These are phyloP conservation scores for Mesoclemmys tuberculata DNA, from an alignment of 2,113 vertebrate genomes.

Conservation along the genomic window DNA sequence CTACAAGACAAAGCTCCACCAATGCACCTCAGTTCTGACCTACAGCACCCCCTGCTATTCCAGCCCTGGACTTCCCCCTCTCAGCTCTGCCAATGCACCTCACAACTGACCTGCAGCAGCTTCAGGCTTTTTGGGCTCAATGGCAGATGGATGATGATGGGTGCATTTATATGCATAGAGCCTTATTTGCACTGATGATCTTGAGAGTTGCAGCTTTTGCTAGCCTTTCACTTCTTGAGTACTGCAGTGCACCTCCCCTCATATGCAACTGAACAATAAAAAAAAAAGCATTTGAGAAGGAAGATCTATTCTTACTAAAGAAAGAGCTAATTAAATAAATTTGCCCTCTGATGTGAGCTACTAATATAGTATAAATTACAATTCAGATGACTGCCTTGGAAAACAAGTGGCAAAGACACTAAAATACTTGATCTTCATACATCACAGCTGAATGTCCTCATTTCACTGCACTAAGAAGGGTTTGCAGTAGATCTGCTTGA, in stretches of 20 bases:
- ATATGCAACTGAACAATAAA: constrained; percentile 38
- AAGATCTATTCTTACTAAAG: constrained; percentile 48
- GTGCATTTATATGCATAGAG: not conserved
- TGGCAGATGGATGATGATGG: not conserved
- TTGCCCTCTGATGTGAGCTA: constrained; percentile 59
- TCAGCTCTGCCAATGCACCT: not conserved
- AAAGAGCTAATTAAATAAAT: constrained; percentile 50
- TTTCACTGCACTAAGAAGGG: constrained; percentile 15
- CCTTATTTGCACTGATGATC: not conserved
- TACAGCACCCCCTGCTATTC: not conserved
- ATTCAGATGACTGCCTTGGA: constrained; percentile 52
- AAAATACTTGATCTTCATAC: constrained; percentile 41
- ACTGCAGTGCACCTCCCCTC: constrained; percentile 13
- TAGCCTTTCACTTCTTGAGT: constrained; percentile 19
- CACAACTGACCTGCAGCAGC: constrained; percentile 6
- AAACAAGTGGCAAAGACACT: constrained; percentile 53
- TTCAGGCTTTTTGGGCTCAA: not conserved
- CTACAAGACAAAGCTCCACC: not conserved
- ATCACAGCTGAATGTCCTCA: not conserved
- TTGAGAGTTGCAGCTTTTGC: not conserved
- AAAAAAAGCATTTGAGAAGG: constrained; percentile 61
- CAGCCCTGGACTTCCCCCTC: not conserved
- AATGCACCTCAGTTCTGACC: not conserved
- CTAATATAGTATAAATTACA: constrained; percentile 66
- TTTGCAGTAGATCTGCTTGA: constrained; percentile 52